phyloP scores from a whole-genome alignment of 2,888 invertebrate species.

The Trissolcus japonicus region DNA sequence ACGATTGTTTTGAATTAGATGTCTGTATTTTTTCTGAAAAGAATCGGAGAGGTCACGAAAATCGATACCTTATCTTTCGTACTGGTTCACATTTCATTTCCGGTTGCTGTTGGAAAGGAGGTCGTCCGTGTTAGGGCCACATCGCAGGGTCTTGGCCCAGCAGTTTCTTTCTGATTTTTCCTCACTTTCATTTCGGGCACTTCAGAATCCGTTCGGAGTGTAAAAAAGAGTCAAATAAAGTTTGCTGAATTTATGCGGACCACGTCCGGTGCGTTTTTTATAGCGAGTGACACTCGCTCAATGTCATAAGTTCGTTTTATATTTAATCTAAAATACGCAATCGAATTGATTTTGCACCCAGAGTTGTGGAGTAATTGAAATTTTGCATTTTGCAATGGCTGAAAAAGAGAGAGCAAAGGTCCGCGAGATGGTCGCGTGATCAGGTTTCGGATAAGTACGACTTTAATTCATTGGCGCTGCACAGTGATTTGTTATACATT shows the following conservation, averaged over 20 bases:
- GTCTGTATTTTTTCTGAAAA: not conserved
- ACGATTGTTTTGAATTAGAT: slow-evolving; percentile 36
- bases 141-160: slow-evolving; percentile 26
- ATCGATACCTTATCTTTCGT: slow-evolving; percentile 54
- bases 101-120: slow-evolving; percentile 46
- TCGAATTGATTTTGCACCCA: no score
- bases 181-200: slow-evolving; percentile 4
- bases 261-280: slow-evolving; percentile 42
- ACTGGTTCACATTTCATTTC: slow-evolving; percentile 57
- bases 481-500: not conserved
- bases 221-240: slow-evolving; percentile 56
- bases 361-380: slow-evolving; percentile 2
- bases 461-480: no score
- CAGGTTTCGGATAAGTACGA: no score
- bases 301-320: no score
- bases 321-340: no score
- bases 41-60: slow-evolving; percentile 8
- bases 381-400: not conserved
- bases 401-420: no score
- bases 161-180: not conserved
- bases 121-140: slow-evolving; percentile 43
- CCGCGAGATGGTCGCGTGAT: no score
- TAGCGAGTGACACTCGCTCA: no score
- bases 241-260: slow-evolving; percentile 54
- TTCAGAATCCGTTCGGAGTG: slow-evolving; percentile 37